Base-by-base conservation (phyloP, 2,113 vertebrate genomes). In the Promerops cafer region DNA sequence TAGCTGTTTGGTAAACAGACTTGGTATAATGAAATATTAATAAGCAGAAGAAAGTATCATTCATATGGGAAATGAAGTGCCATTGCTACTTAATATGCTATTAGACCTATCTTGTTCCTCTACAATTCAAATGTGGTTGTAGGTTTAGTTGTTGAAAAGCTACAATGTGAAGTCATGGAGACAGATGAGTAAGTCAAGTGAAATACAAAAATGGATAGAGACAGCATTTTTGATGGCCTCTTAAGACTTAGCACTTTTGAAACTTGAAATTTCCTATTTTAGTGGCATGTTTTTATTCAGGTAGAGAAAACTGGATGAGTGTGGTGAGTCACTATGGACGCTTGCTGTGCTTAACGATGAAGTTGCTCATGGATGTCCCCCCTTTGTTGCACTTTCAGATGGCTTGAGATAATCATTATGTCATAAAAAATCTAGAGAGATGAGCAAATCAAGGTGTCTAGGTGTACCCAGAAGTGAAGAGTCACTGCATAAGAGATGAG, bases 61-160 rank as follows among this genome's bases (percentile, higher is more conserved):
- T 76, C 21, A 14, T 16, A 12, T 6, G 15, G 72, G 19, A 87
- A 81, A 69, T 0, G 0, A 77, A 59, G n/a, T 21, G 49, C 28
- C 5, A 6, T 37, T 70, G 26, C 22, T 87, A 26, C 9, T 77
- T 75, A 31, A 13, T 30, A 1, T 37, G 23, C 26, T 64, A 0
- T 80, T 86, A 76, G 8, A 56, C 40, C 30, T 39, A 13, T 13
- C 10, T 60, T 76, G 23, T 21, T 59, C 45, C 33, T 59, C 47
- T 54, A 24, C 30, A 56, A 30, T 27, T 56, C 26, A 39, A n/a
- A 45, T 0, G 1, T 26, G 30, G 7, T 39, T 33, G 20, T 66
- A 70, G 45, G 31, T 50, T 64, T 35, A 57, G 35, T 19, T 76
- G 56, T 76, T 68, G 11, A 59, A 81, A 87, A 79, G 18, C 10